Evolutionary conservation across 2,888 invertebrate genomes (phyloP), one percentile per base, ranked within the genome.

Genomic region (Sturmia bella): DNA sequence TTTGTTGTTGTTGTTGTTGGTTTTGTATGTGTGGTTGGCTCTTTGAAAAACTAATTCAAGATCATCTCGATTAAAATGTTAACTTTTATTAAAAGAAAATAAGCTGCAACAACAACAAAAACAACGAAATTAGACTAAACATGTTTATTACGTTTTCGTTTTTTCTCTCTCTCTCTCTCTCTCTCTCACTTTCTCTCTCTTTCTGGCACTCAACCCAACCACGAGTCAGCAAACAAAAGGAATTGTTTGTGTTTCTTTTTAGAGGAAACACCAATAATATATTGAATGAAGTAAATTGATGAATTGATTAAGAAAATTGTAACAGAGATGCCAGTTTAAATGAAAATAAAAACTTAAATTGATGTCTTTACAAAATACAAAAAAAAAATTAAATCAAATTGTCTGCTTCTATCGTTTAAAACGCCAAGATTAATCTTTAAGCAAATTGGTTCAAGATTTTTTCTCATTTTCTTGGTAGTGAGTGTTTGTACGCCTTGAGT

Each of bases 21-120:
- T 57, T n/a, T 66, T 50, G 75, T 63, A 80, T 79, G 59, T n/a
- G n/a, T n/a, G n/a, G n/a, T n/a, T n/a, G n/a, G n/a, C n/a, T n/a
- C n/a, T n/a, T n/a, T n/a, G 66, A 72, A 84, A 66, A 63, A 75
- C 72, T 86, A 86, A 88, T 89, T 88, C 89, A 88, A 89, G 89
- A 88, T 87, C 88, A 89, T 87, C 87, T 84, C 85, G 89, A 89
- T 88, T 85, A 85, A 81, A 79, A 78, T 76, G 79, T 79, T 75
- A 79, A 81, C 48, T 72, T 72, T 68, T 70, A 74, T 54, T 68
- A 74, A 57, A 56, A 79, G 63, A 32, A 54, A 79, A 72, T 50
- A 72, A 45, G 66, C 12, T 59, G 17, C 21, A 37, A 32, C 15
- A 17, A 41, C 1, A 43, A 27, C 48, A 50, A 39, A 15, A 74